These are phyloP conservation scores for Athalia circularis DNA, from an alignment of 2,888 invertebrate genomes.

Conservation along the genomic window DNA sequence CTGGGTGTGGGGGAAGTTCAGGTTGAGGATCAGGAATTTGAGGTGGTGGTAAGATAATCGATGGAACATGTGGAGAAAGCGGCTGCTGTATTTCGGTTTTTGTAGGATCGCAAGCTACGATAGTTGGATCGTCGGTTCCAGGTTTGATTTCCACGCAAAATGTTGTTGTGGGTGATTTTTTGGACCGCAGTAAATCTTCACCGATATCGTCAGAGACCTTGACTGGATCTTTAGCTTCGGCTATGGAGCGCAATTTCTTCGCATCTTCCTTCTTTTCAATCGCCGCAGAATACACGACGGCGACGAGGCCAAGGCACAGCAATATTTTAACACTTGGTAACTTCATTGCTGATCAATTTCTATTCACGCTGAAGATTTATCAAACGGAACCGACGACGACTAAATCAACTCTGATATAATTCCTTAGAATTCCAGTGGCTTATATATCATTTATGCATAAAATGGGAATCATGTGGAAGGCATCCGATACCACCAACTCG, in stretches of 20 bases:
- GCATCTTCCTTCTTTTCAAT: background rate
- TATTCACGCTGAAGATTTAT: background rate
- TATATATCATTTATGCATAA: background rate
- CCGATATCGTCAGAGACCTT: slow-evolving; percentile 47
- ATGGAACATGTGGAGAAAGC: background rate
- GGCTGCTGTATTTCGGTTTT: slow-evolving; percentile 1
- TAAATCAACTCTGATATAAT: slow-evolving; percentile 7
- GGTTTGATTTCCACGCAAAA: slow-evolving; percentile 75
- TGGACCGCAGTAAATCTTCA: slow-evolving; percentile 57
- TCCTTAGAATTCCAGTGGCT: background rate
- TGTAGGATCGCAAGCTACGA: slow-evolving; percentile 40
- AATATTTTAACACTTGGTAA: slow-evolving; percentile 3
- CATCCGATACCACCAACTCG: background rate
- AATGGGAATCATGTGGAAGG: no score
- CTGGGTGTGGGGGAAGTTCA: background rate
- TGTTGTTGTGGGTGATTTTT: slow-evolving; percentile 73
- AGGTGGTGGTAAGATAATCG: background rate
- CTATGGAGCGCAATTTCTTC: background rate
- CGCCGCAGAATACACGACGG: background rate
- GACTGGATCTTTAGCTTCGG: no score
- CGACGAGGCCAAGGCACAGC: background rate
- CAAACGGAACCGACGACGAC: background rate
- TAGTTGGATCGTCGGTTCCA: slow-evolving; percentile 50
- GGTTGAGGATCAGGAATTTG: background rate
- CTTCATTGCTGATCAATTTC: background rate